Base-by-base conservation (phyloP, 2,113 vertebrate species). In the Dendropsophus ebraccatus region DNA sequence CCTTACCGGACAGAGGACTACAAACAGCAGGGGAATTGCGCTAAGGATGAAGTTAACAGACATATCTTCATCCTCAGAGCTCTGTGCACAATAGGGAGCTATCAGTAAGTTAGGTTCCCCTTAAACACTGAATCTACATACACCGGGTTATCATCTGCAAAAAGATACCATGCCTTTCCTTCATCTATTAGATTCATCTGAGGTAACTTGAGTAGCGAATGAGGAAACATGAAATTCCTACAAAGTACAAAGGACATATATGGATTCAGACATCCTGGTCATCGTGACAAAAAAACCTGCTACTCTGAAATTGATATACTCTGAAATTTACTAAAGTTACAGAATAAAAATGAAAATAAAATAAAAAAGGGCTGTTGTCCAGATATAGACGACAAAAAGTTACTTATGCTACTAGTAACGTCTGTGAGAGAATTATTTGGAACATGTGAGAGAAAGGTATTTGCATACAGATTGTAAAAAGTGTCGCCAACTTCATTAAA, bases 401-500 rank as follows among this genome's bases (percentile, higher is more conserved):
- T 52, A 21, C 32, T 19, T 9, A 28, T 32, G 75, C 75, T 77
- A 77, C 49, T 54, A 54, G 47, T 11, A 52, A 76, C 14, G 47
- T 32, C 16, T 52, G 9, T 25, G 73, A 49, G 25, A 50, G 49
- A 19, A 30, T 76, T 52, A 50, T 17, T 19, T 77, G 30, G 75
- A 54, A 77, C 50, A 23, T 56, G 32, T 21, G 50, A 54, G 19
- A 19, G 3, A 54, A 21, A 30, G 9, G 75, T 77, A 32, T 32
- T 54, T 77, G 28, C 25, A 52, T 54, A 35, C 12, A 56, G 50
- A 28, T 32, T 54, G 28, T 77, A 77, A 21, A 52, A 77, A 77
- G 16, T 30, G 50, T 77, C 28, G 49, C 75, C 75, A 77, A 32
- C 49, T 77, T 54, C 50, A 77, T 77, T 56, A 32, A 54, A 77